phyloP scores from a whole-genome alignment of 2,888 invertebrate species.

The Lymantria dispar region DNA sequence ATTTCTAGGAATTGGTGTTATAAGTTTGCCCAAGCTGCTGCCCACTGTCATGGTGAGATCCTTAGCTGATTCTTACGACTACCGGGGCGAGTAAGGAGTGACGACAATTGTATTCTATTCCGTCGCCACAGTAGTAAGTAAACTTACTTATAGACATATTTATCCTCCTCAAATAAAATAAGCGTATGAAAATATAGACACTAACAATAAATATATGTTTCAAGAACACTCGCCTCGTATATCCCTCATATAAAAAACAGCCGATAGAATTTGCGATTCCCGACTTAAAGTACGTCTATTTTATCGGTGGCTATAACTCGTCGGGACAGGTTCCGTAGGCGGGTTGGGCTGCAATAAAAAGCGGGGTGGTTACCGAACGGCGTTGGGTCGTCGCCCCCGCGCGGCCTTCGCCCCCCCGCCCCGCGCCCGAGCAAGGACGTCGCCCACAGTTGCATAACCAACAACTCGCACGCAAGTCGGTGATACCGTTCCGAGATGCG shows the following conservation, averaged over 20 bases:
- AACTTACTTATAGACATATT: too few relatives aligned
- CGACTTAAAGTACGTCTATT: slow-evolving; percentile 51
- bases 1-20: too few relatives aligned
- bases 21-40: too few relatives aligned
- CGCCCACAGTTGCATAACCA: slow-evolving; percentile 73
- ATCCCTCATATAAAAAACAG: slow-evolving; percentile 27
- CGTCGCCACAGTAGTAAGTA: too few relatives aligned
- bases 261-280: slow-evolving; percentile 48
- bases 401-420: slow-evolving; percentile 68
- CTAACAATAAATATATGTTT: background rate
- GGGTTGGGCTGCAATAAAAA: slow-evolving; percentile 54
- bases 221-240: background rate
- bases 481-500: slow-evolving; percentile 64
- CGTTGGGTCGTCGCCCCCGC: slow-evolving; percentile 62
- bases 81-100: too few relatives aligned
- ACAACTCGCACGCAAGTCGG: slow-evolving; percentile 64
- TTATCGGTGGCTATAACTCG: slow-evolving; percentile 58
- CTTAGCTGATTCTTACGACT: too few relatives aligned
- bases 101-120: too few relatives aligned
- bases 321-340: slow-evolving; percentile 55
- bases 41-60: too few relatives aligned
- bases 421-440: slow-evolving; percentile 66
- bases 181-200: background rate
- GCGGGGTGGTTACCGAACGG: slow-evolving; percentile 51
- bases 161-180: background rate